A percentile compares a stretch with the other conserved stretches of the same genome.
These are phyloP conservation scores for Erpetoichthys calabaricus DNA, from an alignment of 2,797 vertebrate genomes.

Conservation along the genomic window DNA sequence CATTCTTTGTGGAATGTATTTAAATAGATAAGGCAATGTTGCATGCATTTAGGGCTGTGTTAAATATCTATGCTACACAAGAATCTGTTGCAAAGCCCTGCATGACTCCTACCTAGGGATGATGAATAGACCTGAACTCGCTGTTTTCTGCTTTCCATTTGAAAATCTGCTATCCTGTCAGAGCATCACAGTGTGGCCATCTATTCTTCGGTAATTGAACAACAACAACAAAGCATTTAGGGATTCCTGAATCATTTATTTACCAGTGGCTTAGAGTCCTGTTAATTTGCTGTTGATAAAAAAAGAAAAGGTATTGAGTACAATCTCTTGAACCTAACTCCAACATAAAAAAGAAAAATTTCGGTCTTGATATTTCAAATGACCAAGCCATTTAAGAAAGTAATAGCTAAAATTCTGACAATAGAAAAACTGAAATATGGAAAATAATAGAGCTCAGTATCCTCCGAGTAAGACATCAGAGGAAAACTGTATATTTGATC, in stretches of 20 bases:
- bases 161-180: constrained; percentile 18
- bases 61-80: constrained; percentile 19
- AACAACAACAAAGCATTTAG: constrained; percentile 20
- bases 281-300: constrained; percentile 19
- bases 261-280: constrained; percentile 17
- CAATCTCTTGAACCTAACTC: constrained; percentile 1
- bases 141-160: constrained; percentile 18
- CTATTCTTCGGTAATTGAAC: constrained; percentile 21
- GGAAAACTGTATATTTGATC: too few species aligned
- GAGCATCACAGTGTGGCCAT: constrained; percentile 11
- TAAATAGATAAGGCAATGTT: constrained; percentile 21
- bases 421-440: too few species aligned
- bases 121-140: constrained; percentile 23
- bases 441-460: too few species aligned
- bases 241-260: constrained; percentile 16
- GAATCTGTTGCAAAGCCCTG: constrained; percentile 8
- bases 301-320: constrained; percentile 4
- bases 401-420: too few species aligned
- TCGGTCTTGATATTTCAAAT: too few species aligned
- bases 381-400: too few species aligned
- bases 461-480: too few species aligned
- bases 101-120: constrained; percentile 4
- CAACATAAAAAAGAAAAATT: neutral
- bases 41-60: constrained; percentile 21
- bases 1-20: constrained; percentile 9